A percentile compares a stretch with the other conserved stretches of the same genome.
Evolutionary conservation across 2,797 vertebrate species (phyloP).

Genomic region (Crocodylus rhombifer): DNA sequence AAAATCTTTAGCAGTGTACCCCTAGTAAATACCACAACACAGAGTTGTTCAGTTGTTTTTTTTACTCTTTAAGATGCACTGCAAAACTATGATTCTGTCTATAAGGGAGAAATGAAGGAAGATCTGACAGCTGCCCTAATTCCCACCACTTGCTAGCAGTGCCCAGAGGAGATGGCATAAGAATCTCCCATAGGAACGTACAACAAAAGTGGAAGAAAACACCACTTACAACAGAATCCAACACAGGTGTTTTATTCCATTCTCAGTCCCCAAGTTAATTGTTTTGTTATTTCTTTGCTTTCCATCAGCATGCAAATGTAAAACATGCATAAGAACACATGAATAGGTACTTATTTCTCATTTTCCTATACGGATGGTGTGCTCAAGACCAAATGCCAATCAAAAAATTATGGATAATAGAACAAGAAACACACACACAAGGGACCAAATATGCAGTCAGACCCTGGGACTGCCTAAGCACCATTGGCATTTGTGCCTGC

Average conservation of each 20-base stretch:
- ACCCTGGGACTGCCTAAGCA: not conserved
- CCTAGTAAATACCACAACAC: not conserved
- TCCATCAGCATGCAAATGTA: not conserved
- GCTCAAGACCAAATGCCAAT: not conserved
- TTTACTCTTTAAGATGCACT: not conserved
- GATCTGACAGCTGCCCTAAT: constrained; percentile 16
- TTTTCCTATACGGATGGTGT: not conserved
- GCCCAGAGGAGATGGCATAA: not conserved
- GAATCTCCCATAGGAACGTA: not conserved
- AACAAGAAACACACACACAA: not conserved
- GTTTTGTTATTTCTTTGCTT: not conserved
- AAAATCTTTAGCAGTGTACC: too few species aligned
- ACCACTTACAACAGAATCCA: not conserved
- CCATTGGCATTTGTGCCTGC: not conserved
- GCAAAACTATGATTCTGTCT: not conserved
- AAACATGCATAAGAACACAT: not conserved
- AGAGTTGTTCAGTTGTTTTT: not conserved
- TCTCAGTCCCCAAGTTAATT: not conserved
- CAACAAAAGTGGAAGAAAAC: not conserved
- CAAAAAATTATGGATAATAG: not conserved
- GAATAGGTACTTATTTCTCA: not conserved
- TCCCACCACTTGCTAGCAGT: not conserved
- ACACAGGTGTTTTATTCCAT: not conserved
- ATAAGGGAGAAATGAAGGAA: not conserved
- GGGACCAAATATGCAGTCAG: not conserved